These are phyloP conservation scores for Rhingia campestris DNA, from an alignment of 2,888 invertebrate species.

Conservation along the genomic window DNA sequence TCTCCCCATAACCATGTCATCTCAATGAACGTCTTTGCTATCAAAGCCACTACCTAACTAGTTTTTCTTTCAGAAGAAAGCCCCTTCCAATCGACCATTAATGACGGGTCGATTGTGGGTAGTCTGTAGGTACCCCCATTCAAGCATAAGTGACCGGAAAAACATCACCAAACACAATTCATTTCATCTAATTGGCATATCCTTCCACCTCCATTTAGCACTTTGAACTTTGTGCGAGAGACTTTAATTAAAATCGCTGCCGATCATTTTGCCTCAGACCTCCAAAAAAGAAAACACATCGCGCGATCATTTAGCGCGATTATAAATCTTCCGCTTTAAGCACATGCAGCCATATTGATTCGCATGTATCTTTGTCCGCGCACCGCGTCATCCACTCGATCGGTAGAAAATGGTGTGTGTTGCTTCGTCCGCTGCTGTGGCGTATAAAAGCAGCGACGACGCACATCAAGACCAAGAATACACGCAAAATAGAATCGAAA, in stretches of 20 bases:
- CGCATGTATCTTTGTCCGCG: not conserved
- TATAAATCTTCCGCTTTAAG: constrained; percentile 68
- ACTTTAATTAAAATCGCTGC: constrained; percentile 54
- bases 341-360: constrained; percentile 71
- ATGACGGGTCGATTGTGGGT: too few species aligned
- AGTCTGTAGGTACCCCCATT: too few species aligned
- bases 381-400: constrained; percentile 7
- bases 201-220: constrained; percentile 17
- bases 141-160: too few species aligned
- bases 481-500: constrained; percentile 31
- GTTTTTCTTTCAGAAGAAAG: too few species aligned
- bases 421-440: constrained; percentile 47
- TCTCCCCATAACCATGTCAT: too few species aligned
- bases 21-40: too few species aligned
- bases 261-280: constrained; percentile 56
- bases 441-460: not conserved
- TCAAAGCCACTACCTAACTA: too few species aligned
- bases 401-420: constrained; percentile 57
- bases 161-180: constrained; percentile 2
- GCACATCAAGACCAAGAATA: constrained; percentile 30
- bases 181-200: constrained; percentile 24
- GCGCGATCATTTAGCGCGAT: constrained; percentile 58
- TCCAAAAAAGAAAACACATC: constrained; percentile 70
- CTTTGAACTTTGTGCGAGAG: not conserved
- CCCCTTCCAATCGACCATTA: too few species aligned